phyloP scores from a whole-genome alignment of 23 tunicate species.

The Clavelina lepadiformis region DNA sequence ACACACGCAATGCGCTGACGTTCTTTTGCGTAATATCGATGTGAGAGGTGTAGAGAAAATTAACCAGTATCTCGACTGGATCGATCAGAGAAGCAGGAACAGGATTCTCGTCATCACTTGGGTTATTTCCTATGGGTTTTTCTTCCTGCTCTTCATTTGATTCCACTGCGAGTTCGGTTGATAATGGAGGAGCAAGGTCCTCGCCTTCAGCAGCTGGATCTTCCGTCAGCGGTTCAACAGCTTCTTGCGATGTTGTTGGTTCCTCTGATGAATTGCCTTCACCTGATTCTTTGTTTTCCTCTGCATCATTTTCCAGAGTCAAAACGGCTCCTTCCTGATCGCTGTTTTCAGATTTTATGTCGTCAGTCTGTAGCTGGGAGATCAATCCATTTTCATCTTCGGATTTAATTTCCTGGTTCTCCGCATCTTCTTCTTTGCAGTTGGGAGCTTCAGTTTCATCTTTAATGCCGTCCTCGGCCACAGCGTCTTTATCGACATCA shows the following conservation, averaged over 20 bases:
- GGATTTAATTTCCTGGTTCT: background rate
- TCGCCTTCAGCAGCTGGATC: background rate
- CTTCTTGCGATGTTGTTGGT: background rate
- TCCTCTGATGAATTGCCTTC: conserved; percentile 3
- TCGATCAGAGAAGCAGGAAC: conserved; percentile 13
- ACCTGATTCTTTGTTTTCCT: conserved; percentile 5
- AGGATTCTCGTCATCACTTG: conserved; percentile 5
- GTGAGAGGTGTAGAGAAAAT: conserved; percentile 78
- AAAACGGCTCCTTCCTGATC: background rate
- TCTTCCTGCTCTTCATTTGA: background rate
- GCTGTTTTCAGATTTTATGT: background rate
- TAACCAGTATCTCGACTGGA: conserved; percentile 43
- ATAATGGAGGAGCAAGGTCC: background rate
- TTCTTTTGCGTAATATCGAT: conserved; percentile 67
- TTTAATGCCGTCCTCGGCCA: background rate
- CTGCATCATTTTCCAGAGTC: background rate
- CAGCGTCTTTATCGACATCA: conserved; percentile 2
- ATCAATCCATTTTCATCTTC: conserved; percentile 12
- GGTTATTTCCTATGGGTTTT: background rate
- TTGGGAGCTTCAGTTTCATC: background rate
- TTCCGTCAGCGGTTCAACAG: background rate
- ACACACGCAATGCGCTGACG: conserved; percentile 32
- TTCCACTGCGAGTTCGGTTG: background rate
- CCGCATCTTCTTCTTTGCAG: background rate
- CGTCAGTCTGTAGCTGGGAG: conserved; percentile 15